Base-by-base conservation (phyloP, 2,888 invertebrate genomes). In the Diarsia mendica region DNA sequence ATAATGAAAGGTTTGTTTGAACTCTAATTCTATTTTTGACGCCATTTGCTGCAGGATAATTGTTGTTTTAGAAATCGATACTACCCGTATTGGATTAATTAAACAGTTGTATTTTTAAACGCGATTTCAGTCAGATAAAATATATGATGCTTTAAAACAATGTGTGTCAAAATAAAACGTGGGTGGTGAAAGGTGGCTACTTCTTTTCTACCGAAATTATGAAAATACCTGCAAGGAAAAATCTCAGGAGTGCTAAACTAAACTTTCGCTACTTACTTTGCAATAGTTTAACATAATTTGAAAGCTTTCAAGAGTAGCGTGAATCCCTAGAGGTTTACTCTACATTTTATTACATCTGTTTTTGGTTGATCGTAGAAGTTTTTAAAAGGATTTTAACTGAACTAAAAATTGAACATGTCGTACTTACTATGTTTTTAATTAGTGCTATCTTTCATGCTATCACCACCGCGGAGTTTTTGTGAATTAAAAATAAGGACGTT, bases 1-100 rank as follows among this genome's bases (percentile, higher is more conserved):
- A 93, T 76, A 77, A 95, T 95, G 95, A 92, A 89, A 93, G 95
- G 95, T 95, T 87, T 76, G 92, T 89, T 64, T 53, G 0, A 23
- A 55, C 5, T 44, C 49, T 46, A n/a, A 33, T 60, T 46, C 44
- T 55, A 18, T 23, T 33, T 80, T 33, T 23, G 6, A 20, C 10
- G n/a, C n/a, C 10, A 2, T n/a, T 11, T 11, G 53, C 23, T n/a
- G 0, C 1, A 28, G 9, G 79, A 10, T 11, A 79, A 48, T 58
- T 39, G 5, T 33, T 10, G 28, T 48, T 28, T 73, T 15, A 9
- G 5, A 28, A 20, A 15, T 5, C 3, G n/a, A n/a, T n/a, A n/a
- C n/a, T n/a, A n/a, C n/a, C n/a, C n/a, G 6, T 3, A 15, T 1
- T 13, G 10, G 15, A 60, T 58, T 11, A 3, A 20, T 39, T 11